phyloP scores from a whole-genome alignment of 2,888 invertebrate species.

The Eupithecia tripunctaria region DNA sequence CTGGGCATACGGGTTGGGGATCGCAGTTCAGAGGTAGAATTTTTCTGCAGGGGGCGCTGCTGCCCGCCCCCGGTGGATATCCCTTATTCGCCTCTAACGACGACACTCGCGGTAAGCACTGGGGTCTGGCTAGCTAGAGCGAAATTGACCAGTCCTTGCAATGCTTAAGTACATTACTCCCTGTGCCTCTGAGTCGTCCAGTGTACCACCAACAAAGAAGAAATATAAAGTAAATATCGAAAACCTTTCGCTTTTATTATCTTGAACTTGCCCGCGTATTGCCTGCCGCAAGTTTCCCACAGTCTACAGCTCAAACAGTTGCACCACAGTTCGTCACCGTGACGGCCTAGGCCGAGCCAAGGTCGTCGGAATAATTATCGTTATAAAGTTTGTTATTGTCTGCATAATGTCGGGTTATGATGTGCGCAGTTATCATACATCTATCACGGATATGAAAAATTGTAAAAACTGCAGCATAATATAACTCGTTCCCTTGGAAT shows the following conservation, averaged over 20 bases:
- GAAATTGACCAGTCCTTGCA: neutral
- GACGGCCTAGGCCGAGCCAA: slow-evolving; percentile 53
- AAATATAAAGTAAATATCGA: neutral
- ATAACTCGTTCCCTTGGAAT: neutral
- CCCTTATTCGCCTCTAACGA: too few relatives aligned
- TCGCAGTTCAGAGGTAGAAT: too few relatives aligned
- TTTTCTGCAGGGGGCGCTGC: too few relatives aligned
- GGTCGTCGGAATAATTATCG: slow-evolving; percentile 47
- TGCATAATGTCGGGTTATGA: slow-evolving; percentile 22
- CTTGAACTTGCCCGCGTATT: slow-evolving; percentile 16
- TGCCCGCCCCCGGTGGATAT: too few relatives aligned
- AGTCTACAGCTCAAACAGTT: slow-evolving; percentile 12
- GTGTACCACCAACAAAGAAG: neutral
- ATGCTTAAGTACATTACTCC: neutral
- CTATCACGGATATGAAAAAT: neutral
- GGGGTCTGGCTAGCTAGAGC: too few relatives aligned
- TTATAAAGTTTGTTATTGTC: slow-evolving; percentile 39
- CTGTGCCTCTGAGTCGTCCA: neutral
- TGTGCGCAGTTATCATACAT: slow-evolving; percentile 18
- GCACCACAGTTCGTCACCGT: slow-evolving; percentile 43
- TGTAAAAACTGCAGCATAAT: neutral
- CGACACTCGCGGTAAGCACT: too few relatives aligned
- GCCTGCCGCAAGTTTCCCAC: slow-evolving; percentile 29
- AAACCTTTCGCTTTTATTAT: slow-evolving; percentile 8
- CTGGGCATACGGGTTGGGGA: too few relatives aligned